Conservation (phyloP, 2,888 invertebrate genomes). For the Orthonevra nobilis region DNA sequence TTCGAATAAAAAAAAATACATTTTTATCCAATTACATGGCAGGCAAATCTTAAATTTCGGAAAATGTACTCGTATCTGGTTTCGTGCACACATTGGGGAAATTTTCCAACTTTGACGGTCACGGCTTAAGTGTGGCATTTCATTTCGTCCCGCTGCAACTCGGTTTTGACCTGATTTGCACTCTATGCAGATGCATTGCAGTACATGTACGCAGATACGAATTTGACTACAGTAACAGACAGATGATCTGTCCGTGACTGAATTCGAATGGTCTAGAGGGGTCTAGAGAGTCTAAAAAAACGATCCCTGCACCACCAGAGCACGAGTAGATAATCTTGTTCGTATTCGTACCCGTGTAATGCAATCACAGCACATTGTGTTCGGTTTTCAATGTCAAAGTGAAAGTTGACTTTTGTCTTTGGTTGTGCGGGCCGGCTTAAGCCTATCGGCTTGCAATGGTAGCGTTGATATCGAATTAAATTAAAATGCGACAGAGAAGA, state of each 20-base stretch:
- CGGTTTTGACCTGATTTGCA: constrained; percentile 49
- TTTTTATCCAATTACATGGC: constrained; percentile 24
- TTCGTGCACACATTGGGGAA: constrained; percentile 42
- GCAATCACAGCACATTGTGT: constrained; percentile 43
- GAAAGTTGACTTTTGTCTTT: constrained; percentile 76
- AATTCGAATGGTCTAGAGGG: constrained; percentile 23
- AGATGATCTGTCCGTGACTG: constrained; percentile 27
- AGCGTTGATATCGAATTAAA: constrained; percentile 5
- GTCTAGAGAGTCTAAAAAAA: background rate
- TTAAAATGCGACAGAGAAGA: constrained; percentile 48
- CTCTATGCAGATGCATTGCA: background rate
- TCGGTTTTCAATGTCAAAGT: constrained; percentile 79
- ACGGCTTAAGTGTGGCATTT: constrained; percentile 40
- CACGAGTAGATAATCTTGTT: background rate
- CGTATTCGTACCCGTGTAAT: background rate
- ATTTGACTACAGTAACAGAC: background rate
- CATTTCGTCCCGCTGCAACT: constrained; percentile 34
- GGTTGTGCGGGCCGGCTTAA: background rate
- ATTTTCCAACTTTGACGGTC: constrained; percentile 70
- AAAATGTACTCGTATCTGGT: constrained; percentile 48
- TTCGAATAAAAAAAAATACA: constrained; percentile 25
- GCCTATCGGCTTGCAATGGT: background rate
- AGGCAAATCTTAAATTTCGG: constrained; percentile 55
- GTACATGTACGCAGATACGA: background rate
- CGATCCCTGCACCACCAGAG: constrained; percentile 12